Evolutionary conservation across 2,797 vertebrate genomes (phyloP), one percentile per base, ranked within the genome.

Genomic region (Nannoperca australis): DNA sequence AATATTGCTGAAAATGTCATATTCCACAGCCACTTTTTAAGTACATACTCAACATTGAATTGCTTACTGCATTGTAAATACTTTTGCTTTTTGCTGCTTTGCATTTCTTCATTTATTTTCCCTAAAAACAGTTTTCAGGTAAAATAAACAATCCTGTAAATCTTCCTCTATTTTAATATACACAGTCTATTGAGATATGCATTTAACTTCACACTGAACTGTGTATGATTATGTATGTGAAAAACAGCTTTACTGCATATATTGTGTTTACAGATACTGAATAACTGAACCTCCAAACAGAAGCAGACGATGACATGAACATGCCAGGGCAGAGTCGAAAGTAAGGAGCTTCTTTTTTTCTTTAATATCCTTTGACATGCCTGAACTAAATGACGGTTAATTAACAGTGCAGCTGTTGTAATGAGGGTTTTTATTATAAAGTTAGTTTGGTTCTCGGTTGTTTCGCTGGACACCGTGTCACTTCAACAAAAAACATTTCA

Each of bases 401-500:
- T 30, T 70, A 44, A 59, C 58, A 71, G 70, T 45, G 68, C 40
- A 34, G 34, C 51, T 73, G 50, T 32, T 62, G 38, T 49, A 71
- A 66, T 63, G n/a, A 62, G 14, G 12, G 42, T 32, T 69, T 69
- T 32, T 53, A 49, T 38, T 32, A 38, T 50, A 24, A 58, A 34
- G 34, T 58, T 42, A 34, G 24, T 73, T 54, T 78, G 65, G 44
- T 62, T 68, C 55, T 68, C 5, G 24, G 34, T 78, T 82, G 79
- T 81, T 83, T 78, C 79, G 53, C 51, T 50, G 38, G 18, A 70
- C 64, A 40, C 42, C 7, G 2, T 58, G 50, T 56, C 40, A 73
- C 22, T 65, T 76, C 66, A 83, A 75, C 34, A 71, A 75, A 75
- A 83, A 83, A 64, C 62, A 18, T 71, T 78, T 86, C 65, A 81